Evolutionary conservation across 1,140 invertebrate genomes (phyloP).

Genomic region (Oreohelix idahoensis): DNA sequence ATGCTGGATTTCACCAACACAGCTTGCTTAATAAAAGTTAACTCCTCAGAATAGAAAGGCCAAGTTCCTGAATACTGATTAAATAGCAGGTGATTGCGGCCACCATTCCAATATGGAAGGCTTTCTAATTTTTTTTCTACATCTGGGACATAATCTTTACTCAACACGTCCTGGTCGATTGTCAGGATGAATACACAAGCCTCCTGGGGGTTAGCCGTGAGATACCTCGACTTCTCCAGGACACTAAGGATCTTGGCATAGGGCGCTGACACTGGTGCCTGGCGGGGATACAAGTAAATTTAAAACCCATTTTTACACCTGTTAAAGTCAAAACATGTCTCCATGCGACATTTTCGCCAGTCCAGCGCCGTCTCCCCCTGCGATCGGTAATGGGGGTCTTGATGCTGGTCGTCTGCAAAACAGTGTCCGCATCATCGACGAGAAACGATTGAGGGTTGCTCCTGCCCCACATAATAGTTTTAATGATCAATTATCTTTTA

Average conservation of each 20-base stretch:
- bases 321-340: slow-evolving; percentile 94
- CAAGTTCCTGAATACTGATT: slow-evolving; percentile 99
- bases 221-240: slow-evolving; percentile 91
- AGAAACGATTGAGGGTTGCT: slow-evolving; percentile 55
- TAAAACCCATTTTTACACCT: slow-evolving; percentile 86
- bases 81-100: slow-evolving; percentile 96
- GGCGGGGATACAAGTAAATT: slow-evolving; percentile 94
- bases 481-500: too few species aligned
- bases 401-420: slow-evolving; percentile 62
- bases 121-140: slow-evolving; percentile 84
- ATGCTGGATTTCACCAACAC: slow-evolving; percentile 97
- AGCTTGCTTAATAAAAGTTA: slow-evolving; percentile 94
- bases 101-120: slow-evolving; percentile 92
- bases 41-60: slow-evolving; percentile 94
- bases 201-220: slow-evolving; percentile 88
- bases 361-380: slow-evolving; percentile 35
- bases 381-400: slow-evolving; percentile 47
- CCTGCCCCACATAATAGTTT: too few species aligned
- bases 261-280: slow-evolving; percentile 76
- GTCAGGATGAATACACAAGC: slow-evolving; percentile 98
- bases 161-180: slow-evolving; percentile 82
- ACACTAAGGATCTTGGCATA: slow-evolving; percentile 94
- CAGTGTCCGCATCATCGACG: slow-evolving; percentile 61
- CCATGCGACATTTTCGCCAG: slow-evolving; percentile 84
- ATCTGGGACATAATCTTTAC: slow-evolving; percentile 87